phyloP scores from a whole-genome alignment of 2,113 vertebrate genomes.

The Epinephelus lanceolatus region DNA sequence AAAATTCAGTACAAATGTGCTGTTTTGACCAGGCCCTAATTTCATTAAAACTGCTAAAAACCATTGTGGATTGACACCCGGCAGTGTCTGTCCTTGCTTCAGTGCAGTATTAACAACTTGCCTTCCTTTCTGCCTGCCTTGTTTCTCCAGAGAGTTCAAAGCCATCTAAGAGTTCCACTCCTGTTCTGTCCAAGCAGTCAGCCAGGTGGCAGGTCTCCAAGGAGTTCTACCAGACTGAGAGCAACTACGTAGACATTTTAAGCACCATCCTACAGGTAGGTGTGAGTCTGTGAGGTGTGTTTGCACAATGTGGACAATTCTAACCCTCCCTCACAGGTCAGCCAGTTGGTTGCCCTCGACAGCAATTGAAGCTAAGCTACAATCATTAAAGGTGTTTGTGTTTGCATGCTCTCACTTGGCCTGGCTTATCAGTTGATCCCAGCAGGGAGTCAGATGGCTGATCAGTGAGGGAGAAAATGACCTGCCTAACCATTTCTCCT shows the following conservation, averaged over 20 bases:
- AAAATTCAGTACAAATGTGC: neutral
- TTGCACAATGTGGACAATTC: slow-evolving; percentile 2
- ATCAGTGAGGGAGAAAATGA: slow-evolving; percentile 73
- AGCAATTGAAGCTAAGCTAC: slow-evolving; percentile 42
- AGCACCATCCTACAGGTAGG: slow-evolving; percentile 94
- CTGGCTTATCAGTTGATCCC: slow-evolving; percentile 69
- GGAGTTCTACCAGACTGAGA: slow-evolving; percentile 98
- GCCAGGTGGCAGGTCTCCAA: slow-evolving; percentile 99
- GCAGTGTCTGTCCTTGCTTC: neutral
- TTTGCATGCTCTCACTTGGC: slow-evolving; percentile 29
- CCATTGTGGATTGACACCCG: neutral
- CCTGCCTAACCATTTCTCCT: slow-evolving; percentile 49
- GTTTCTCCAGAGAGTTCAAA: slow-evolving; percentile 84
- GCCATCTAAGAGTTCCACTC: slow-evolving; percentile 90
- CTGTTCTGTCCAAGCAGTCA: slow-evolving; percentile 90
- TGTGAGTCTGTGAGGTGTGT: slow-evolving; percentile 29
- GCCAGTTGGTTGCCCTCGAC: slow-evolving; percentile 43
- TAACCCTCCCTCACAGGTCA: slow-evolving; percentile 22
- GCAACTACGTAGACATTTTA: slow-evolving; percentile 98
- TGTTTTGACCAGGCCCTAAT: neutral
- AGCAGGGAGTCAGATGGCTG: slow-evolving; percentile 63
- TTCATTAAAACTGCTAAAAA: neutral
- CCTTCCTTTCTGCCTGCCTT: slow-evolving; percentile 31
- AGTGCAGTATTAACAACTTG: neutral
- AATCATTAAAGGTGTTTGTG: slow-evolving; percentile 40